These are phyloP conservation scores for Epizoanthus scotinus DNA, from an alignment of 92 coral and sea anemone genomes.

Conservation along the genomic window DNA sequence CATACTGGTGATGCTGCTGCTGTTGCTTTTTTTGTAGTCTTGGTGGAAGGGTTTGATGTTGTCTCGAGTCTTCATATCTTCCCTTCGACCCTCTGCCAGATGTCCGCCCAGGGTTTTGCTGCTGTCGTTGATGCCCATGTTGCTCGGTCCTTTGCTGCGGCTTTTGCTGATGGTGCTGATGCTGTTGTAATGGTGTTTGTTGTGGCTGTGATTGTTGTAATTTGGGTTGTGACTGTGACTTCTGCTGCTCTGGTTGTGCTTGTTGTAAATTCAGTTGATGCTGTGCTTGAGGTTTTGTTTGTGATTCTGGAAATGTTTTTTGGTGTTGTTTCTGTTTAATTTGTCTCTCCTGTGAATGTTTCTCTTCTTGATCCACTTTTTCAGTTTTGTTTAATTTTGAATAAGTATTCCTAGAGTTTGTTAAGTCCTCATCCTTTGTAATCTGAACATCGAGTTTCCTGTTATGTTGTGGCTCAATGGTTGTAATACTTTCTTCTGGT, in stretches of 20 bases:
- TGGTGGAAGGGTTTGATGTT: slow-evolving; percentile 83
- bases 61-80: slow-evolving; percentile 70
- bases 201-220: neutral
- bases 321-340: slow-evolving; percentile 18
- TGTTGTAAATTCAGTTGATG: slow-evolving; percentile 22
- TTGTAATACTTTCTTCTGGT: neutral
- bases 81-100: slow-evolving; percentile 76
- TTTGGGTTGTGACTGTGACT: neutral
- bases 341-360: slow-evolving; percentile 7
- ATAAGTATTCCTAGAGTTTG: neutral
- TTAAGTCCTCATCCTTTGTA: slow-evolving; percentile 3
- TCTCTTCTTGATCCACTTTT: slow-evolving; percentile 16
- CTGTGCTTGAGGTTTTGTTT: slow-evolving; percentile 24
- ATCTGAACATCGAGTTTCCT: slow-evolving; percentile 16
- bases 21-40: slow-evolving; percentile 86
- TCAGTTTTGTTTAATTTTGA: slow-evolving; percentile 25
- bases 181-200: neutral
- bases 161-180: slow-evolving; percentile 52
- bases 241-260: neutral
- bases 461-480: neutral
- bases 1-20: slow-evolving; percentile 80
- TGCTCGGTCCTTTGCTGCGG: slow-evolving; percentile 53
- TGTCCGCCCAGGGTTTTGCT: slow-evolving; percentile 63
- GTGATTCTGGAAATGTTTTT: slow-evolving; percentile 12
- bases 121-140: slow-evolving; percentile 60